Evolutionary conservation across 2,797 vertebrate species (phyloP).

Genomic region (Rhadinocentrus ornatus): DNA sequence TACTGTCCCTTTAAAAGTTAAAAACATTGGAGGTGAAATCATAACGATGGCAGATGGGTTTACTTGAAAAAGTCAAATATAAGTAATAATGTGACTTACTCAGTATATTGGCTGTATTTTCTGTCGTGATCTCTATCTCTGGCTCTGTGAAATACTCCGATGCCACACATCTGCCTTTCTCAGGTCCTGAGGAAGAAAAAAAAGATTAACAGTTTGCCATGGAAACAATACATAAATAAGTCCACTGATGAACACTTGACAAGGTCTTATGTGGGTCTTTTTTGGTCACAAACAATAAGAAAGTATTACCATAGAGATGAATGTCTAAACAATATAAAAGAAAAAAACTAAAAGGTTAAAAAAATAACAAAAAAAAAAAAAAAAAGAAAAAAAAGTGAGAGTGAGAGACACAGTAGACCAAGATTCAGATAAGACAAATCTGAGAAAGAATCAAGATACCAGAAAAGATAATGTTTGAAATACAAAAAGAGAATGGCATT

Average conservation of each 20-base stretch:
- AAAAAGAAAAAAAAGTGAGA: not conserved
- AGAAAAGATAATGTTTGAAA: constrained; percentile 10
- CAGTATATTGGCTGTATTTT: constrained; percentile 92
- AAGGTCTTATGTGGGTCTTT: not conserved
- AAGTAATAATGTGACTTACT: constrained; percentile 78
- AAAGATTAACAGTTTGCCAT: not conserved
- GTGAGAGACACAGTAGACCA: constrained; percentile 11
- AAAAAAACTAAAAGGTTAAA: constrained; percentile 10
- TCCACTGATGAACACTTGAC: no score
- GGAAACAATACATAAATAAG: not conserved
- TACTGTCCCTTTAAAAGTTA: not conserved
- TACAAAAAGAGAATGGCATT: constrained; percentile 10
- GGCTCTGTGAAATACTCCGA: constrained; percentile 90
- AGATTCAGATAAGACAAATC: not conserved
- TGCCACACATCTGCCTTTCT: constrained; percentile 87
- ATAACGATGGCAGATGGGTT: not conserved
- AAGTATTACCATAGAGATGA: constrained; percentile 11
- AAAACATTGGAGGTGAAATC: not conserved
- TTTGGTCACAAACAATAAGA: constrained; percentile 3
- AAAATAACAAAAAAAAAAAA: constrained; percentile 4
- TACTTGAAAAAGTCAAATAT: no score
- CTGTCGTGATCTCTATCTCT: constrained; percentile 90
- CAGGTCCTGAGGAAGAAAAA: constrained; percentile 65
- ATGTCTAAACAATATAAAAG: not conserved
- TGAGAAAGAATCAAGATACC: not conserved